These are phyloP conservation scores for Tapera naevia DNA, from an alignment of 2,797 vertebrate genomes.

Conservation along the genomic window DNA sequence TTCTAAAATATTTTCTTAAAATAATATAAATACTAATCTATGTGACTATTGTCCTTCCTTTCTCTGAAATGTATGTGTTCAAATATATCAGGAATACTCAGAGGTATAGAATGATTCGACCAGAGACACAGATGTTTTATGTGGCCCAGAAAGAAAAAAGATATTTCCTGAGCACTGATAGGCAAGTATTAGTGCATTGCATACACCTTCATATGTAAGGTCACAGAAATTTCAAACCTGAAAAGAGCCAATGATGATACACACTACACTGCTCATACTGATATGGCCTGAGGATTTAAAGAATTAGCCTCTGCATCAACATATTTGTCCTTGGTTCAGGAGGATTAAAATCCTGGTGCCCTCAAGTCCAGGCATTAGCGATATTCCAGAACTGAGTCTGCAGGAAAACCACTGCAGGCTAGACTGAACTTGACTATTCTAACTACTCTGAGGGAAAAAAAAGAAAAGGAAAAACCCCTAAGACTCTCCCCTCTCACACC, in stretches of 20 bases:
- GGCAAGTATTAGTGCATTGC: background rate
- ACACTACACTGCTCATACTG: rapidly evolving
- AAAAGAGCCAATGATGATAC: background rate
- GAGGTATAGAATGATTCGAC: no score
- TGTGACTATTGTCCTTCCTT: no score
- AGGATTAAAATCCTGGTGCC: background rate
- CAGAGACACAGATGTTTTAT: no score
- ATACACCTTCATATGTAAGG: background rate
- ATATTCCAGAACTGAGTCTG: background rate
- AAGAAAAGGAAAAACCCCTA: no score
- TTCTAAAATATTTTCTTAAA: no score
- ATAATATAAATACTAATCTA: no score
- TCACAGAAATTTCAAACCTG: background rate
- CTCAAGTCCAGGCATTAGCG: background rate
- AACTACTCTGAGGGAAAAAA: no score
- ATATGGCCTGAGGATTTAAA: background rate
- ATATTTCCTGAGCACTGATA: background rate
- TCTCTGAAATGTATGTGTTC: no score
- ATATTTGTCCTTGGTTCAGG: background rate
- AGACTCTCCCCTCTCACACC: background rate
- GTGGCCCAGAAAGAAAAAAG: background rate
- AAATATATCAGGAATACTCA: no score
- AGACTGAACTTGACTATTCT: background rate
- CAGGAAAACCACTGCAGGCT: background rate
- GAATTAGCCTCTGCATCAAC: background rate